Evolutionary conservation across 2,113 vertebrate species (phyloP).

Genomic region (Heloderma charlesbogerti): DNA sequence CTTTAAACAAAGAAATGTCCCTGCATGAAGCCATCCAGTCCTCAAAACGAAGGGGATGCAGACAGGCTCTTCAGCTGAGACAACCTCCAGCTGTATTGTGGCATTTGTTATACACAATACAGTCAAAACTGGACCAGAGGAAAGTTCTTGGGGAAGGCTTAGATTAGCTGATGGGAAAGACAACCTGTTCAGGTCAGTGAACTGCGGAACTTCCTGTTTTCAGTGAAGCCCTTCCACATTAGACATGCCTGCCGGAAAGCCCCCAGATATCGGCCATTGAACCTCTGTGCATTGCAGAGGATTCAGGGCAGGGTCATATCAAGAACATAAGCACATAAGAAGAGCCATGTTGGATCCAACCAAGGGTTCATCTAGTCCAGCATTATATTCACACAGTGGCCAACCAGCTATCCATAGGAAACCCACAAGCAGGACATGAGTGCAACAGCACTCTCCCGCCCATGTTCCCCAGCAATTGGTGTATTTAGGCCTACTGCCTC

Average conservation of each 20-base stretch:
- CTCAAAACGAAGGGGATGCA: neutral
- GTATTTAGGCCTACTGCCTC: too few species aligned
- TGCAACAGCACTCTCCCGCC: too few species aligned
- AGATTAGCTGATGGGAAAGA: neutral
- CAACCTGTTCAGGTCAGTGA: neutral
- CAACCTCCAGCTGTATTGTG: neutral
- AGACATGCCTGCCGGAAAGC: neutral
- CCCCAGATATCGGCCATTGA: neutral
- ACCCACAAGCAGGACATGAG: too few species aligned
- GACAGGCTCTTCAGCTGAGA: neutral
- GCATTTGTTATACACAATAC: neutral
- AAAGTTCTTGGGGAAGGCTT: neutral
- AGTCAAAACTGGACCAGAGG: neutral
- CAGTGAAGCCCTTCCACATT: neutral
- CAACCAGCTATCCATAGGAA: too few species aligned
- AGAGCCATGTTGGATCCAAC: too few species aligned
- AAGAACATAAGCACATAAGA: too few species aligned
- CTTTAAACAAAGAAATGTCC: neutral
- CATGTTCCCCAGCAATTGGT: too few species aligned
- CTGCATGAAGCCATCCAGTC: neutral
- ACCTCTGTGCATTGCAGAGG: neutral
- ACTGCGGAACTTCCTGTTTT: neutral
- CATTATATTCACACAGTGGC: too few species aligned
- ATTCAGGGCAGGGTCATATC: neutral
- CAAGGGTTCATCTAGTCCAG: too few species aligned